Evolutionary conservation across 2,797 vertebrate species (phyloP).

Genomic region (Karalla daura): DNA sequence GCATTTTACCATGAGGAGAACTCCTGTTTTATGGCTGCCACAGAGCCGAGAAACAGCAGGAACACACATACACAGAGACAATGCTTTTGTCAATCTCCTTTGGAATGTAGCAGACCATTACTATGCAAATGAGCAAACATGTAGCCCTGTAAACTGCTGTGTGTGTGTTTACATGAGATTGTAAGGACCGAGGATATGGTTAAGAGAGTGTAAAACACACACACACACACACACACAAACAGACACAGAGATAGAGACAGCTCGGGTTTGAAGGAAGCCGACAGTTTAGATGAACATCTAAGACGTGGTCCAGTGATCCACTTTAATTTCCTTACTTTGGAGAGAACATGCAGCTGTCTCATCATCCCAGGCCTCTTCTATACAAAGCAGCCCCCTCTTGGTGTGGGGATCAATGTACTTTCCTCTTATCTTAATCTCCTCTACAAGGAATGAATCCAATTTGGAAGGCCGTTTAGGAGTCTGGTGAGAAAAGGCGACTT

Average conservation of each 20-base stretch:
- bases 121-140: conserved; percentile 57
- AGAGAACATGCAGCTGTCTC: background rate
- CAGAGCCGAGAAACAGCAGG: conserved; percentile 48
- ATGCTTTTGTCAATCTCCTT: conserved; percentile 43
- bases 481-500: conserved; percentile 5
- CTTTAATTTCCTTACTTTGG: background rate
- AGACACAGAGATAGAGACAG: too few species aligned
- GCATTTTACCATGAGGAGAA: conserved; percentile 50
- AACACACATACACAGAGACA: conserved; percentile 29
- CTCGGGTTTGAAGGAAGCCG: background rate
- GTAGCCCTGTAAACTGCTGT: conserved; percentile 2
- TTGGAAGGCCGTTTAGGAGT: conserved; percentile 19
- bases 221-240: background rate
- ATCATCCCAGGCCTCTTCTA: background rate
- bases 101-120: conserved; percentile 55
- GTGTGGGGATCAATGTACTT: background rate
- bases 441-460: conserved; percentile 18
- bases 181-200: conserved; percentile 3
- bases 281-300: conserved; percentile 3
- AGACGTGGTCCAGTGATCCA: background rate
- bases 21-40: conserved; percentile 41
- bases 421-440: conserved; percentile 24
- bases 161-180: conserved; percentile 34
- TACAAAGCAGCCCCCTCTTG: background rate
- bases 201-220: background rate